These are phyloP conservation scores for Tromatobia lineatoria DNA, from an alignment of 2,888 invertebrate species.

Conservation along the genomic window DNA sequence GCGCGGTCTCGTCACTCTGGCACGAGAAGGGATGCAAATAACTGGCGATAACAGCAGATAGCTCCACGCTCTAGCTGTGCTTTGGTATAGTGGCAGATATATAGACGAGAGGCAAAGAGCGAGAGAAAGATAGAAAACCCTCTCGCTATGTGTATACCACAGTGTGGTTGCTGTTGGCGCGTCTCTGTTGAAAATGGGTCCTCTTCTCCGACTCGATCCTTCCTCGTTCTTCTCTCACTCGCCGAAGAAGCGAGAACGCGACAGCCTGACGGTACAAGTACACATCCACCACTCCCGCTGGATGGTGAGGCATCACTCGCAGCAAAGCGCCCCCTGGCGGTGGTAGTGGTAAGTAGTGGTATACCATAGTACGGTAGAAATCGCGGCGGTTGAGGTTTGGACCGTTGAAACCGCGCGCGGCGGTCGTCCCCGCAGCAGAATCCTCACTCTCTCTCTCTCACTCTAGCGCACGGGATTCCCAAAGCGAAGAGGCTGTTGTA, in stretches of 20 bases:
- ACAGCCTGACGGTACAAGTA: slow-evolving; percentile 1
- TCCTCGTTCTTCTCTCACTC: not conserved
- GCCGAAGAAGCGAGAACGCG: no score
- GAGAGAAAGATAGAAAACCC: slow-evolving; percentile 16
- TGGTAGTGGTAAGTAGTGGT: slow-evolving; percentile 60
- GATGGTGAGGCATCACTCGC: slow-evolving; percentile 63
- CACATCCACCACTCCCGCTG: not conserved
- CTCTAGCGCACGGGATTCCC: not conserved
- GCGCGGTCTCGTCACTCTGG: slow-evolving; percentile 67
- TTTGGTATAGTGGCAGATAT: slow-evolving; percentile 49
- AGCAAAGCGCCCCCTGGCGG: slow-evolving; percentile 52
- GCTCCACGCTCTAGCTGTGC: slow-evolving; percentile 75
- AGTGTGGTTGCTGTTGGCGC: slow-evolving; percentile 2
- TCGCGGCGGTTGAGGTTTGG: slow-evolving; percentile 71
- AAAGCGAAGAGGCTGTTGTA: not conserved
- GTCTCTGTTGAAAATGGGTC: slow-evolving; percentile 26
- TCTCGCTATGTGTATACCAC: slow-evolving; percentile 6
- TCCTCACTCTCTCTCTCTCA: not conserved
- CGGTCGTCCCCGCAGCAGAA: no score
- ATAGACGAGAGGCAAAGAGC: slow-evolving; percentile 55
- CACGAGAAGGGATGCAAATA: slow-evolving; percentile 83
- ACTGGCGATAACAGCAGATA: slow-evolving; percentile 85
- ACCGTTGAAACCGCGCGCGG: not conserved
- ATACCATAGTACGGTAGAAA: slow-evolving; percentile 69
- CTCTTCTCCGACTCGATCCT: not conserved